Conservation (phyloP, 2,113 vertebrate genomes). For the Corythornis cristatus region DNA sequence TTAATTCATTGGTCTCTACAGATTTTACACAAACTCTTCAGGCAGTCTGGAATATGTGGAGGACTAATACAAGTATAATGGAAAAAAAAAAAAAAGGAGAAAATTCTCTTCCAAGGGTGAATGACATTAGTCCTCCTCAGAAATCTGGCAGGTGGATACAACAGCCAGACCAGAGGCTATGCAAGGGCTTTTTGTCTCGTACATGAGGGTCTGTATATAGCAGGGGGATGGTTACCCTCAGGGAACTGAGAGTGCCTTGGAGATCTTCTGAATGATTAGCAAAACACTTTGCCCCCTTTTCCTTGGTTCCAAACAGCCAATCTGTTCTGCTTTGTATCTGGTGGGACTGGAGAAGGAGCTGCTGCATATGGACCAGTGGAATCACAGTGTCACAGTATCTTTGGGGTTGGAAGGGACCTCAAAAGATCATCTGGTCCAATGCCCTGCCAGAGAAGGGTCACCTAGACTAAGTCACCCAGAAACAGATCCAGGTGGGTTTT, state of each 20-base stretch:
- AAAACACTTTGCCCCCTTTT: neutral
- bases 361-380: fast-evolving
- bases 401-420: too few species aligned
- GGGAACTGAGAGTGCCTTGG: neutral
- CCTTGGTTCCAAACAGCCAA: neutral
- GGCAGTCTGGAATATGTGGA: neutral
- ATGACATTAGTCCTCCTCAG: neutral
- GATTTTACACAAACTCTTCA: neutral
- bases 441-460: too few species aligned
- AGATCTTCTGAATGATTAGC: neutral
- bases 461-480: too few species aligned
- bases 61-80: neutral
- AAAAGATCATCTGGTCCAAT: too few species aligned
- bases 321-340: neutral
- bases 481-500: too few species aligned
- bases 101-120: neutral
- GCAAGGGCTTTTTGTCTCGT: neutral
- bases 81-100: neutral
- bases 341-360: neutral
- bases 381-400: too few species aligned
- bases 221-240: neutral
- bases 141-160: neutral
- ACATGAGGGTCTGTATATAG: neutral
- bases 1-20: neutral
- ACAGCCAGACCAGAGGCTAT: neutral